Percentiles rank a stretch among this genome's conserved stretches.
These are phyloP conservation scores for Catostylus mosaicus DNA, from an alignment of 30 jellyfish, hydroid and myxozoan species.

Conservation along the genomic window DNA sequence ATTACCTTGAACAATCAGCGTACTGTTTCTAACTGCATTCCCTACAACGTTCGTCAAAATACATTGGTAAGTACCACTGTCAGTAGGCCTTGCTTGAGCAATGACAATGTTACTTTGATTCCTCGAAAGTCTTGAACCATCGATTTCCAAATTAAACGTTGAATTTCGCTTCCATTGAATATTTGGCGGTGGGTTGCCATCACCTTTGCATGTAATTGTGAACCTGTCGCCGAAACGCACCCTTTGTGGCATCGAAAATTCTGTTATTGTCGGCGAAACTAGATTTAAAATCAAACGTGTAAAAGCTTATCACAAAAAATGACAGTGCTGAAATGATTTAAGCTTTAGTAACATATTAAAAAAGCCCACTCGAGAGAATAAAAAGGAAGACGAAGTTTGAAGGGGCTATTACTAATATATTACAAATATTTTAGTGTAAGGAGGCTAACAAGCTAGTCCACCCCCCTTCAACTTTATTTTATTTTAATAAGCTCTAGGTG, in stretches of 20 bases:
- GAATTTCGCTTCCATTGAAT: conserved; percentile 37
- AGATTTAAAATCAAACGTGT: too few species aligned
- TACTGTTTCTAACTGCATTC: neutral
- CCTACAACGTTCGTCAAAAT: conserved; percentile 35
- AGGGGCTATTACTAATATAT: too few species aligned
- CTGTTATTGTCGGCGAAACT: conserved; percentile 43
- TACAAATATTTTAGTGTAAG: too few species aligned
- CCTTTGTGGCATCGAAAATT: conserved; percentile 28
- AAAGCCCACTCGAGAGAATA: too few species aligned
- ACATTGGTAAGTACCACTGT: conserved; percentile 63
- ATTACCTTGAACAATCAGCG: conserved; percentile 59
- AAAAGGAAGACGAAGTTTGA: too few species aligned
- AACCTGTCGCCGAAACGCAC: conserved; percentile 36
- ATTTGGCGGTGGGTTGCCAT: conserved; percentile 53
- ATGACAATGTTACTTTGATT: conserved; percentile 11
- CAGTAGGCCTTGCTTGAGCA: conserved; percentile 19
- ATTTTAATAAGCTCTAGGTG: too few species aligned
- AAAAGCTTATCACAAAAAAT: too few species aligned
- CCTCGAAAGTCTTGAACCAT: conserved; percentile 12
- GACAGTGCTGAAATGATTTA: too few species aligned
- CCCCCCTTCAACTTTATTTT: too few species aligned
- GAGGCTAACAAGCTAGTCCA: too few species aligned
- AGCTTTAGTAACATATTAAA: too few species aligned
- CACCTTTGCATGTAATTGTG: conserved; percentile 31
- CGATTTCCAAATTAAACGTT: conserved; percentile 18